phyloP scores from a whole-genome alignment of 2,888 invertebrate genomes.

The Sarcophaga rosellei region DNA sequence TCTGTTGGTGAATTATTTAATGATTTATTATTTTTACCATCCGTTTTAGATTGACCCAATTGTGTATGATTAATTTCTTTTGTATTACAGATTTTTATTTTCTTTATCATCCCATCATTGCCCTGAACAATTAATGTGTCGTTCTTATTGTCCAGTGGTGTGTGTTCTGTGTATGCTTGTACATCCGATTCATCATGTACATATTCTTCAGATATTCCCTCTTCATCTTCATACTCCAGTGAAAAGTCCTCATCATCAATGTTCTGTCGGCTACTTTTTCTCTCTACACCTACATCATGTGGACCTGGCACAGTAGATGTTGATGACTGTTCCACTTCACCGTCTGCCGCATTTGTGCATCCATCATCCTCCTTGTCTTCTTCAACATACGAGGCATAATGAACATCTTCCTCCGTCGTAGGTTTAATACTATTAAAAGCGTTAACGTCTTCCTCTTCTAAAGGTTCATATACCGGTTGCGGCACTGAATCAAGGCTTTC shows the following conservation, averaged over 20 bases:
- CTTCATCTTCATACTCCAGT: slow-evolving; percentile 60
- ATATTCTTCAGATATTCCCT: slow-evolving; percentile 50
- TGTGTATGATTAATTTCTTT: slow-evolving; percentile 31
- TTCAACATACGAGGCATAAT: slow-evolving; percentile 28
- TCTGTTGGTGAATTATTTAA: slow-evolving; percentile 24
- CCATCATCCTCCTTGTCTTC: slow-evolving; percentile 17
- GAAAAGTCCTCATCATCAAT: slow-evolving; percentile 47
- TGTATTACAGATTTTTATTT: slow-evolving; percentile 50
- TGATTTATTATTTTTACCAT: slow-evolving; percentile 29
- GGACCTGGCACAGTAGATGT: background rate
- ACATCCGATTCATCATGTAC: slow-evolving; percentile 5
- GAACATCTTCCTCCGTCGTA: slow-evolving; percentile 36
- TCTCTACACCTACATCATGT: background rate
- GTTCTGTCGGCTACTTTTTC: background rate
- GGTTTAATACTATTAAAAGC: slow-evolving; percentile 6
- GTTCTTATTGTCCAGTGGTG: slow-evolving; percentile 40
- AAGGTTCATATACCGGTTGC: slow-evolving; percentile 74
- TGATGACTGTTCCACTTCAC: background rate
- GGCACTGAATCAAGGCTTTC: slow-evolving; percentile 68
- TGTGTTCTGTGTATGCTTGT: slow-evolving; percentile 20
- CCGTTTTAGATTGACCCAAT: slow-evolving; percentile 60
- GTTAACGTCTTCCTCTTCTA: slow-evolving; percentile 31
- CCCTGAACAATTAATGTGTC: slow-evolving; percentile 49
- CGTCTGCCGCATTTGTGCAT: background rate
- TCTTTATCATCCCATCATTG: slow-evolving; percentile 50